Conservation (phyloP, 2,113 vertebrate species). For the Salminus brasiliensis region DNA sequence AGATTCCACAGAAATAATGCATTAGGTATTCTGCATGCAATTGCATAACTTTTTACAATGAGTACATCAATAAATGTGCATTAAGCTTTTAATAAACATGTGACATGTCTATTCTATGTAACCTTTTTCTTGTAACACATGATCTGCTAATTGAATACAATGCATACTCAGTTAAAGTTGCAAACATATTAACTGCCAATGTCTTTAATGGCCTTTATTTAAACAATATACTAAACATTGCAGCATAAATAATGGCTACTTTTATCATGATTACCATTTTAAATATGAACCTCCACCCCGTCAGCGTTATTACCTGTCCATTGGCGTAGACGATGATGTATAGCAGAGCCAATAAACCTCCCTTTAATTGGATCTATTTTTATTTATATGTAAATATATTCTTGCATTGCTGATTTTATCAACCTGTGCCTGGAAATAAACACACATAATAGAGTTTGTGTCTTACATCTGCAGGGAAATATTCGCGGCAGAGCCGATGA, state of each 20-base stretch:
- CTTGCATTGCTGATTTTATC: slow-evolving; percentile 55
- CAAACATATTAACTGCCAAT: background rate
- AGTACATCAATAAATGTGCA: too few relatives aligned
- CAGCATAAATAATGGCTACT: slow-evolving; percentile 44
- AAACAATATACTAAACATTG: slow-evolving; percentile 33
- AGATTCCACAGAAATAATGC: too few relatives aligned
- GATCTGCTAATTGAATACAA: too few relatives aligned
- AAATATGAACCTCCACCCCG: slow-evolving; percentile 35
- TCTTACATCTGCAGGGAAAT: slow-evolving; percentile 49
- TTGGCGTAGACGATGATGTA: slow-evolving; percentile 41
- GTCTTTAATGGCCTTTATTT: slow-evolving; percentile 42
- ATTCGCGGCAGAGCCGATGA: slow-evolving; percentile 41
- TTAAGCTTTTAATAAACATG: too few relatives aligned
- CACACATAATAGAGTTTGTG: slow-evolving; percentile 42
- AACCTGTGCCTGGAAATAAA: slow-evolving; percentile 36
- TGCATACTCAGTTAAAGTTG: too few relatives aligned
- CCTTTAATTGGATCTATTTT: slow-evolving; percentile 52
- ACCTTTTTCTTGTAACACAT: too few relatives aligned
- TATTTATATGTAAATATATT: slow-evolving; percentile 58
- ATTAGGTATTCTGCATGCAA: too few relatives aligned
- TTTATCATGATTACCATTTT: slow-evolving; percentile 45
- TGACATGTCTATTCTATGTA: too few relatives aligned
- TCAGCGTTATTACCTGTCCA: slow-evolving; percentile 43
- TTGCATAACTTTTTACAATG: too few relatives aligned
- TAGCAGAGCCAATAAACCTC: slow-evolving; percentile 28